Percentiles rank a stretch among this genome's conserved stretches.
Conservation (phyloP, 2,888 invertebrate genomes). For the Lasioglossum villosulum region DNA sequence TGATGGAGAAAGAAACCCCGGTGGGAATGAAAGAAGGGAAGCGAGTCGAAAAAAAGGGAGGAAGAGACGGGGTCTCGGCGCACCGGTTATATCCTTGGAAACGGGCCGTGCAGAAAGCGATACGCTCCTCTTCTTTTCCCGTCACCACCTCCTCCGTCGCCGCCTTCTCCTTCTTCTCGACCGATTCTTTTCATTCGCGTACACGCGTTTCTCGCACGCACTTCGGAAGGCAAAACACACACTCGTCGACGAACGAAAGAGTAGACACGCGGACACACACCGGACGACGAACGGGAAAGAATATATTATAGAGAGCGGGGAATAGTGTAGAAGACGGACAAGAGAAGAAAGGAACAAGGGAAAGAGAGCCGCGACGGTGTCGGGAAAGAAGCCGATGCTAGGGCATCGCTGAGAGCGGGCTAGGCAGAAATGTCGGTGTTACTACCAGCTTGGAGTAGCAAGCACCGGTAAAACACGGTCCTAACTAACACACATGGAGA, state of each 20-base stretch:
- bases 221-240: slow-evolving; percentile 40
- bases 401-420: slow-evolving; percentile 80
- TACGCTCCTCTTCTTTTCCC: slow-evolving; percentile 49
- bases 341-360: slow-evolving; percentile 69
- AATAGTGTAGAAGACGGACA: slow-evolving; percentile 34
- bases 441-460: slow-evolving; percentile 79
- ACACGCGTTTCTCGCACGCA: slow-evolving; percentile 47
- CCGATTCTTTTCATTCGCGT: slow-evolving; percentile 64
- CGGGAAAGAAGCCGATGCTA: slow-evolving; percentile 77
- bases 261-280: slow-evolving; percentile 13
- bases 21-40: slow-evolving; percentile 39
- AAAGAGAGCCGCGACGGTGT: slow-evolving; percentile 68
- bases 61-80: slow-evolving; percentile 31
- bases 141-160: slow-evolving; percentile 47
- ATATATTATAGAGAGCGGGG: slow-evolving; percentile 37
- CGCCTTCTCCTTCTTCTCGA: slow-evolving; percentile 54
- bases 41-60: slow-evolving; percentile 45
- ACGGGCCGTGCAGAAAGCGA: slow-evolving; percentile 53
- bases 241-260: neutral
- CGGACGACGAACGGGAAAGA: slow-evolving; percentile 37
- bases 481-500: slow-evolving; percentile 79
- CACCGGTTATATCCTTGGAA: slow-evolving; percentile 60
- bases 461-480: slow-evolving; percentile 80
- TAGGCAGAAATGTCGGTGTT: slow-evolving; percentile 79
- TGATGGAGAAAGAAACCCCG: slow-evolving; percentile 24